These are phyloP conservation scores for Pemphredon lugubris DNA, from an alignment of 2,888 invertebrate species.

Conservation along the genomic window DNA sequence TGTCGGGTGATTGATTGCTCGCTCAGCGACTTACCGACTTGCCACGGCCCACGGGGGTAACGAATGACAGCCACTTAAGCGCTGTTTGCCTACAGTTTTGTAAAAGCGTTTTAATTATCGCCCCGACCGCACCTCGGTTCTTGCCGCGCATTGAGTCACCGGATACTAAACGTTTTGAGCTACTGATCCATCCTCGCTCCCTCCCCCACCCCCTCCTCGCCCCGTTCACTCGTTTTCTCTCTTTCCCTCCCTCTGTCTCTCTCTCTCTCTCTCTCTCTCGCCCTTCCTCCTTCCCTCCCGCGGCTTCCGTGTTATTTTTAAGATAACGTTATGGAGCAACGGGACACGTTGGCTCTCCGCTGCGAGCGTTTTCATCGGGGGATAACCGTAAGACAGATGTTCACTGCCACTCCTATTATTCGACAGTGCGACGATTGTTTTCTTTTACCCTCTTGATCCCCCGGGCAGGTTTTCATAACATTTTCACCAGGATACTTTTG, in stretches of 20 bases:
- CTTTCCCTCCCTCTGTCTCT: too few relatives aligned
- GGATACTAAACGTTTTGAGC: constrained; percentile 56
- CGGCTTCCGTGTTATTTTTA: constrained; percentile 37
- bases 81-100: constrained; percentile 81
- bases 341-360: too few relatives aligned
- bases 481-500: not conserved
- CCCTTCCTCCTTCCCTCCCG: too few relatives aligned
- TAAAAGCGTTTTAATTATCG: constrained; percentile 79
- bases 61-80: constrained; percentile 81
- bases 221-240: too few relatives aligned
- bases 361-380: not conserved
- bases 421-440: not conserved
- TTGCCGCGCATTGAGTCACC: constrained; percentile 56
- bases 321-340: constrained; percentile 13
- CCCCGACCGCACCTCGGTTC: constrained; percentile 50
- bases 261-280: too few relatives aligned
- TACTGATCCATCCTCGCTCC: constrained; percentile 47
- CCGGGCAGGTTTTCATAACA: not conserved
- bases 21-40: constrained; percentile 80
- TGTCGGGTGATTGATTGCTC: constrained; percentile 80
- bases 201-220: too few relatives aligned
- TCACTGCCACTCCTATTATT: not conserved
- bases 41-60: constrained; percentile 75
- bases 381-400: not conserved
- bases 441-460: not conserved